These are phyloP conservation scores for Rutilus rutilus DNA, from an alignment of 2,113 vertebrate species.

Conservation along the genomic window DNA sequence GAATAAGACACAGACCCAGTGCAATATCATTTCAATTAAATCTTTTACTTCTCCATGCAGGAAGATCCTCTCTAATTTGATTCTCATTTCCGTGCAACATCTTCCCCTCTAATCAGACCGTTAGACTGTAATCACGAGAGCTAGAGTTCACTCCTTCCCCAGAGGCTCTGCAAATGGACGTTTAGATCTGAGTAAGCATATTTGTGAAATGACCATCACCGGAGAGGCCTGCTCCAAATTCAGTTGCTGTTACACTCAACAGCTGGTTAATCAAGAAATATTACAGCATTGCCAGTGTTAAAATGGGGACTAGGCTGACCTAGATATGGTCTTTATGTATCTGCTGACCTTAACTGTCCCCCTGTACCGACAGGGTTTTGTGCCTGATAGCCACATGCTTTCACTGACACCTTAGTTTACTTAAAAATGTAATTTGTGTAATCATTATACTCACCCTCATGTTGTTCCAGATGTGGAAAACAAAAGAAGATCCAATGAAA, in stretches of 20 bases:
- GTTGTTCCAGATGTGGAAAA: neutral
- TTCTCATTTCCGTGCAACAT: constrained; percentile 7
- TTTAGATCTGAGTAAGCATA: constrained; percentile 38
- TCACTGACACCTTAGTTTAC: neutral
- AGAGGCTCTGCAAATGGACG: constrained; percentile 24
- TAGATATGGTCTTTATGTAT: constrained; percentile 39
- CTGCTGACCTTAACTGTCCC: neutral
- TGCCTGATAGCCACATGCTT: neutral
- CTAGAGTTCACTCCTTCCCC: constrained; percentile 15
- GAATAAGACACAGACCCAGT: neutral
- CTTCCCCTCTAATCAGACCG: constrained; percentile 33
- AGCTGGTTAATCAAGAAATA: constrained; percentile 54
- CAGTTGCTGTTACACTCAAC: constrained; percentile 41
- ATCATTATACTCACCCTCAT: neutral
- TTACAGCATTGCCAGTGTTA: constrained; percentile 18
- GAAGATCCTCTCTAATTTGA: constrained; percentile 15
- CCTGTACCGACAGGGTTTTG: neutral
- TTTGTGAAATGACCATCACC: constrained; percentile 24
- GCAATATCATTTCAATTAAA: constrained; percentile 9
- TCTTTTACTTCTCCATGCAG: neutral
- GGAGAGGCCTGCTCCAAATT: constrained; percentile 31
- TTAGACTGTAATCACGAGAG: constrained; percentile 11
- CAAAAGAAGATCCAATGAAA: too few species aligned
- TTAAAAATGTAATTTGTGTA: neutral
- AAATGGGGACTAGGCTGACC: constrained; percentile 33